Conservation (phyloP, 2,797 vertebrate species). For the Intellagama lesueurii region DNA sequence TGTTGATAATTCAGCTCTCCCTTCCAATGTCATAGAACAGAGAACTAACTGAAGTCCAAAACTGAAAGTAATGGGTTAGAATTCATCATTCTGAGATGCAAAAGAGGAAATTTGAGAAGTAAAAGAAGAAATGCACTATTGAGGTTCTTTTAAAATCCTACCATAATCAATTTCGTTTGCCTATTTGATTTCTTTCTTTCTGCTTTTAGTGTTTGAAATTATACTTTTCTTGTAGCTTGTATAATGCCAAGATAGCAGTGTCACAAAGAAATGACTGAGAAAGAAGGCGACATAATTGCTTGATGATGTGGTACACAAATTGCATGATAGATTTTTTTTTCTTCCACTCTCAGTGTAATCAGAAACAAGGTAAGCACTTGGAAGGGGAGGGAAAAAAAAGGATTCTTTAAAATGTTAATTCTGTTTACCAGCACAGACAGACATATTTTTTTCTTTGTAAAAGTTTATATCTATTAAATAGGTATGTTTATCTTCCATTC, state of each 20-base stretch:
- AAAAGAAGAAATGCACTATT: slow-evolving; percentile 23
- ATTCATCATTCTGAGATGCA: slow-evolving; percentile 10
- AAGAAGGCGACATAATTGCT: slow-evolving; percentile 14
- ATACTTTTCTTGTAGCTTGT: neutral
- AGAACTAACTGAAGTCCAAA: slow-evolving; percentile 8
- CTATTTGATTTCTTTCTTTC: neutral
- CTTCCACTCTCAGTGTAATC: slow-evolving; percentile 13
- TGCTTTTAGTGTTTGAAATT: slow-evolving; percentile 14
- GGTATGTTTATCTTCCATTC: slow-evolving; percentile 40
- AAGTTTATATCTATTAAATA: slow-evolving; percentile 38
- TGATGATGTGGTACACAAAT: slow-evolving; percentile 27
- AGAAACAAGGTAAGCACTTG: slow-evolving; percentile 43
- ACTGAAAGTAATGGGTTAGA: slow-evolving; percentile 4
- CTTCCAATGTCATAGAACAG: slow-evolving; percentile 10
- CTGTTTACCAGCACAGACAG: slow-evolving; percentile 44
- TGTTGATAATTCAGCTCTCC: slow-evolving; percentile 2
- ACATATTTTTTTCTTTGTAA: slow-evolving; percentile 31
- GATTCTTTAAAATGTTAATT: slow-evolving; percentile 55
- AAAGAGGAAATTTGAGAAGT: slow-evolving; percentile 12
- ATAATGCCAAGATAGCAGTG: slow-evolving; percentile 8
- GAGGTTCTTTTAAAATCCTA: slow-evolving; percentile 30
- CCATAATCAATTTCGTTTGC: slow-evolving; percentile 8
- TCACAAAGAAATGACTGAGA: slow-evolving; percentile 15
- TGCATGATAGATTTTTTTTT: slow-evolving; percentile 3
- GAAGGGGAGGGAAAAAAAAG: neutral